Evolutionary conservation across 2,888 invertebrate genomes (phyloP), one percentile per base, ranked within the genome.

Genomic region (Cephus pygmeus): DNA sequence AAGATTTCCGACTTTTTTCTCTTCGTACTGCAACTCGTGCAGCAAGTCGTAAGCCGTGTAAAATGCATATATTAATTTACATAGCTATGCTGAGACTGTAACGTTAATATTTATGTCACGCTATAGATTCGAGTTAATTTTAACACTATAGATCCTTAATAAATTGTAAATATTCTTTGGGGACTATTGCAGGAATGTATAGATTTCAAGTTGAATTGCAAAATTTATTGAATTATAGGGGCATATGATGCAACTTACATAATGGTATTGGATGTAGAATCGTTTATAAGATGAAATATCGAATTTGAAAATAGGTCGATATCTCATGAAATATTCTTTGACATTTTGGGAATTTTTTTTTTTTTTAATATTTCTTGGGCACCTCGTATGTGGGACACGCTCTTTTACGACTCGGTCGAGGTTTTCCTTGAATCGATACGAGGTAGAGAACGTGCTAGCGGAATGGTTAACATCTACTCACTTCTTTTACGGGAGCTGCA

Each of bases 371-470:
- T 34, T 40, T 68, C 35, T 40, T 77, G 34, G 23, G 30, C 73
- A 35, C 23, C 30, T 56, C 34, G 34, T 75, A 35, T 15, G 31
- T 33, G 31, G 11, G 40, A 36, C 68, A 73, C 56, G 76, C 76
- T 77, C 76, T 79, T 81, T 79, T 81, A 76, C 77, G 78, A 78
- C 75, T 80, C 79, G 77, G 76, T 79, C 73, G 73, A 79, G 83
- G 81, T 83, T 85, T 84, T 81, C 82, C 77, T 77, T 34, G 82
- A 83, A 81, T 81, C 81, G 80, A 84, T 82, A 76, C 74, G 34
- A 81, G 69, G 78, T 69, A 56, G 56, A 73, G 69, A 79, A 69
- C 69, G 69, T 75, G 35, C 77, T 30, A 12, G 34, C 35, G 73
- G 77, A 76, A 77, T 77, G 69, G 73, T 34, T 35, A 56, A 56